Evolutionary conservation across 2,113 vertebrate genomes (phyloP).

Genomic region (Perccottus glenii): DNA sequence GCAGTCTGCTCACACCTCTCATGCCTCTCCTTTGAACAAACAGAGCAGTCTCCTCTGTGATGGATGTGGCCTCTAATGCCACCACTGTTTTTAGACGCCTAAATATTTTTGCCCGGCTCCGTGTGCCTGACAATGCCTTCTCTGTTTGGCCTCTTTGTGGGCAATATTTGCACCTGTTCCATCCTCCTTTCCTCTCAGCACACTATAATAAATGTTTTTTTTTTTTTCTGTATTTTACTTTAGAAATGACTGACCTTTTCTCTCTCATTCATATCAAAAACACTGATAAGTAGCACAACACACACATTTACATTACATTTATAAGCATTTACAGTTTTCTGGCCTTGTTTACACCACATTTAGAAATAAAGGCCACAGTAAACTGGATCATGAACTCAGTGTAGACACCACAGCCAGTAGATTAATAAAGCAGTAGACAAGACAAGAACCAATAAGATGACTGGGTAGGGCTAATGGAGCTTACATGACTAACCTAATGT

Average conservation of each 20-base stretch:
- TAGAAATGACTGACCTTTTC: slow-evolving; percentile 10
- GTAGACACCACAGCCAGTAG: no score
- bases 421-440: no score
- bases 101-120: slow-evolving; percentile 77
- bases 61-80: slow-evolving; percentile 74
- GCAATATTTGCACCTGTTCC: slow-evolving; percentile 79
- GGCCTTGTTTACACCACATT: no score
- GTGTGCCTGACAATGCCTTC: slow-evolving; percentile 72
- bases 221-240: slow-evolving; percentile 5
- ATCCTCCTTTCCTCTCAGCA: slow-evolving; percentile 47
- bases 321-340: no score
- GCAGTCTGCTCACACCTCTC: slow-evolving; percentile 69
- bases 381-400: no score
- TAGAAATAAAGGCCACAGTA: no score
- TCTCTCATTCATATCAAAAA: neutral
- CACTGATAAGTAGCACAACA: no score
- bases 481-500: no score
- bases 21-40: slow-evolving; percentile 67
- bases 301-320: no score
- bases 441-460: no score
- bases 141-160: slow-evolving; percentile 75
- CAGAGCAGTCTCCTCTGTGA: slow-evolving; percentile 78
- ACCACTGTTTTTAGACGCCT: slow-evolving; percentile 77
- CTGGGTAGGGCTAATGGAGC: no score
- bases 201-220: slow-evolving; percentile 4